A percentile compares a stretch with the other conserved stretches of the same genome.
Conservation (phyloP, 2,888 invertebrate genomes). For the Lysandra coridon region DNA sequence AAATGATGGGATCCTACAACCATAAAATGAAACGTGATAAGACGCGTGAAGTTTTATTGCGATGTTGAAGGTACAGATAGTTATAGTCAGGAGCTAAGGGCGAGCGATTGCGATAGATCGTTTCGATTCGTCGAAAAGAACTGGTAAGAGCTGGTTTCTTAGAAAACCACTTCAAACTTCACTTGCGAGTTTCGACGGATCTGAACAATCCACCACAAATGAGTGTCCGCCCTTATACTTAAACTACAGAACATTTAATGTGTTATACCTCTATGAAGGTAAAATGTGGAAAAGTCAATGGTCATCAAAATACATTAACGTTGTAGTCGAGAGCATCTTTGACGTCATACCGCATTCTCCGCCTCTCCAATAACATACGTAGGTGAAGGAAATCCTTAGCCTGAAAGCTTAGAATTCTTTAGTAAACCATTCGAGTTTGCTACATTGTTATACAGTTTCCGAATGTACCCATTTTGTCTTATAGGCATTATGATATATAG, state of each 20-base stretch:
- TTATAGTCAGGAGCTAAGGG: neutral
- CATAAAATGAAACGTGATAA: conserved; percentile 17
- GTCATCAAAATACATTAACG: neutral
- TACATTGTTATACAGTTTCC: neutral
- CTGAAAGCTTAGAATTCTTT: conserved; percentile 2
- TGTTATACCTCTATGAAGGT: neutral
- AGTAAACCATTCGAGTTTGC: neutral
- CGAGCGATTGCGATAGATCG: neutral
- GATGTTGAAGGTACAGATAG: neutral
- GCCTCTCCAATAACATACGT: neutral
- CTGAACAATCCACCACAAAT: too few species aligned
- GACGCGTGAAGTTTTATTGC: neutral
- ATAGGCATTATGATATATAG: too few species aligned
- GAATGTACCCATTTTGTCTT: neutral
- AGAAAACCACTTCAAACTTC: neutral
- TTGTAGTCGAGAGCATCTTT: neutral
- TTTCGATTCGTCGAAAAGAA: neutral
- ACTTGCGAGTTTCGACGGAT: too few species aligned
- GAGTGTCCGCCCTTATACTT: too few species aligned
- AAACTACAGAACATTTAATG: neutral
- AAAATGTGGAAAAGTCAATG: neutral
- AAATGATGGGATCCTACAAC: neutral
- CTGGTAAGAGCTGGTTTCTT: neutral
- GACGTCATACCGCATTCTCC: neutral
- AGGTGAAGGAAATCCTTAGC: neutral